Percentiles rank a stretch among this genome's conserved stretches.
Conservation (phyloP, 2,888 invertebrate genomes). For the Physocephala rufipes region DNA sequence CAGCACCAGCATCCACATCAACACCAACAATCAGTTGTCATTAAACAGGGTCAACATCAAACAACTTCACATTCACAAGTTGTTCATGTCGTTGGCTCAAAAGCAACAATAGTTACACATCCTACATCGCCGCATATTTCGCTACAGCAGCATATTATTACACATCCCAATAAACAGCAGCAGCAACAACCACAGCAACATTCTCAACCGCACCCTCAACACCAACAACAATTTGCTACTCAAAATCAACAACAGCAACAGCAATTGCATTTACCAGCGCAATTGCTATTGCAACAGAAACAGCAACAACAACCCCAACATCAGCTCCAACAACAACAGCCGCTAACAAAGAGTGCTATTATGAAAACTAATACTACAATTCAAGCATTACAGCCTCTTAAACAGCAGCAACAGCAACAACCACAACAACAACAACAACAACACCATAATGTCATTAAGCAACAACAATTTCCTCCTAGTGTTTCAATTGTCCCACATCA, state of each 20-base stretch:
- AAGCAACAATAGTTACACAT: slow-evolving; percentile 51
- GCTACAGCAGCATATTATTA: slow-evolving; percentile 40
- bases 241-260: slow-evolving; percentile 38
- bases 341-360: slow-evolving; percentile 33
- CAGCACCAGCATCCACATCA: too few relatives aligned
- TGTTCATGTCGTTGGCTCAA: slow-evolving; percentile 59
- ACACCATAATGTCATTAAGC: slow-evolving; percentile 33
- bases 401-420: slow-evolving; percentile 20
- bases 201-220: too few relatives aligned
- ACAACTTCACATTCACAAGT: slow-evolving; percentile 47
- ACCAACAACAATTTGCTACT: slow-evolving; percentile 32
- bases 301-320: slow-evolving; percentile 35
- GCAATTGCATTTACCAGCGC: slow-evolving; percentile 37
- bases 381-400: slow-evolving; percentile 25
- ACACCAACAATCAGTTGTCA: slow-evolving; percentile 53
- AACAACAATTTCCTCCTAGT: slow-evolving; percentile 42
- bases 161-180: slow-evolving; percentile 41
- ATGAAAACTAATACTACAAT: slow-evolving; percentile 9
- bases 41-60: slow-evolving; percentile 54
- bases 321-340: slow-evolving; percentile 26
- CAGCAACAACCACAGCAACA: slow-evolving; percentile 44
- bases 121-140: slow-evolving; percentile 37
- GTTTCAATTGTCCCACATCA: slow-evolving; percentile 52
- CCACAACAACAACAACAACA: slow-evolving; percentile 33
- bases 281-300: slow-evolving; percentile 41